Conservation (phyloP, 1,140 invertebrate species). For the Homalodisca vitripennis region DNA sequence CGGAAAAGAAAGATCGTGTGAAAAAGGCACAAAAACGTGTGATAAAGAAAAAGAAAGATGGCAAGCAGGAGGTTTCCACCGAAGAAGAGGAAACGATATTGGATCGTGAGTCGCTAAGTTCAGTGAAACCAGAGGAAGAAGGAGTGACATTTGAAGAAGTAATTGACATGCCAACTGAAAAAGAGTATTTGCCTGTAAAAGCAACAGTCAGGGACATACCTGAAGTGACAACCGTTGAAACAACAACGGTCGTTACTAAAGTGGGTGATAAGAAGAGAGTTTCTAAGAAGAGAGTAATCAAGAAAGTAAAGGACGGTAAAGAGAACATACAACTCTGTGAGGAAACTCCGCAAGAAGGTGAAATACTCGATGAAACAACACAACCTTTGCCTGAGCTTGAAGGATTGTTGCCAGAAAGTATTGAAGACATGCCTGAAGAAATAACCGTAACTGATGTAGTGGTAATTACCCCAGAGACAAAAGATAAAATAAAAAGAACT, state of each 20-base stretch:
- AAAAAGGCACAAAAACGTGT: slow-evolving; percentile 30
- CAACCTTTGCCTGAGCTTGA: slow-evolving; percentile 40
- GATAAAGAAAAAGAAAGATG: slow-evolving; percentile 26
- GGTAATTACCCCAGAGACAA: slow-evolving; percentile 35
- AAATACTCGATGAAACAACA: slow-evolving; percentile 43
- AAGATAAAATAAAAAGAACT: slow-evolving; percentile 36
- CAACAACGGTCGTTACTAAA: slow-evolving; percentile 29
- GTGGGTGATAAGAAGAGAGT: slow-evolving; percentile 37
- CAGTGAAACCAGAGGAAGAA: slow-evolving; percentile 30
- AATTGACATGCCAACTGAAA: neutral
- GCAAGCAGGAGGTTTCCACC: slow-evolving; percentile 23
- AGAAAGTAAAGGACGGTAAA: slow-evolving; percentile 35
- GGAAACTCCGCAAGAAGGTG: slow-evolving; percentile 43
- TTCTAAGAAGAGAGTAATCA: slow-evolving; percentile 43
- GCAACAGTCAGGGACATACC: slow-evolving; percentile 16
- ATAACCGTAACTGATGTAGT: slow-evolving; percentile 38
- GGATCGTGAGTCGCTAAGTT: neutral
- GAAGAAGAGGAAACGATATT: neutral
- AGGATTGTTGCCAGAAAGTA: slow-evolving; percentile 41
- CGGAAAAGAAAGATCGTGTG: slow-evolving; percentile 34
- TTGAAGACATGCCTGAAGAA: slow-evolving; percentile 23
- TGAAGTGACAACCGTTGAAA: slow-evolving; percentile 36
- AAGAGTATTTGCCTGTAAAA: slow-evolving; percentile 34
- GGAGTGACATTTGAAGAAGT: slow-evolving; percentile 33
- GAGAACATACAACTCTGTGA: slow-evolving; percentile 42